Base-by-base conservation (phyloP, 1,140 invertebrate species). In the Oreohelix idahoensis region DNA sequence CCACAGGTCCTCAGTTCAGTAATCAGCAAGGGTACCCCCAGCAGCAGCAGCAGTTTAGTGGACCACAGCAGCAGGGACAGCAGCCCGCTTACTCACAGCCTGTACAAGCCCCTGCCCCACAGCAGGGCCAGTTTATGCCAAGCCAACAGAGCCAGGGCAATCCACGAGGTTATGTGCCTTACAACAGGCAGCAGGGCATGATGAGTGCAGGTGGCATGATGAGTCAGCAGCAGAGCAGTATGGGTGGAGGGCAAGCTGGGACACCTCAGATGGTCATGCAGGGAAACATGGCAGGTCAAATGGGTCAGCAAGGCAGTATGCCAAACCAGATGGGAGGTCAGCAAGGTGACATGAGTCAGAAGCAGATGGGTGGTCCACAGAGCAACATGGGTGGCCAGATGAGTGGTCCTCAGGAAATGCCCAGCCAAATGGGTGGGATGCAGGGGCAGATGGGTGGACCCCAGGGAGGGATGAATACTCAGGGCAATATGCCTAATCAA, bases 391-490 rank as follows among this genome's bases (percentile, higher is more conserved):
- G 15, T 26, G 29, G 49, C 51, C 63, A 81, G 23, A 81, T 71
- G 79, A 51, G 13, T 49, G 39, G 70, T 26, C 69, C 39, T 13
- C 70, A 38, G 58, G 69, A 49, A 10, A 82, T 82, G 80, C 32
- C 80, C 10, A 75, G 35, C 75, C 80, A 82, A 71, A 82, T 82
- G 80, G 71, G 75, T 53, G 75, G 66, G 1, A 49, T 58, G 38
- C 79, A 81, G 45, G 79, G 66, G 0, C 63, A 45, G 32, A 79
- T 79, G 51, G 38, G 77, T n/a, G 77, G 77, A 8, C 58, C 77
- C 5, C 77, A 79, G 26, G 77, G 32, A 69, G 15, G 36, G 0
- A 79, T 79, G 35, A 32, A 23, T 36, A 42, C 1, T 39, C 58
- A 66, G 29, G 32, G 35, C n/a, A 35, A 15, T 45, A 77, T 77